Evolutionary conservation across 2,888 invertebrate species (phyloP).

Genomic region (Bombyx huttoni): DNA sequence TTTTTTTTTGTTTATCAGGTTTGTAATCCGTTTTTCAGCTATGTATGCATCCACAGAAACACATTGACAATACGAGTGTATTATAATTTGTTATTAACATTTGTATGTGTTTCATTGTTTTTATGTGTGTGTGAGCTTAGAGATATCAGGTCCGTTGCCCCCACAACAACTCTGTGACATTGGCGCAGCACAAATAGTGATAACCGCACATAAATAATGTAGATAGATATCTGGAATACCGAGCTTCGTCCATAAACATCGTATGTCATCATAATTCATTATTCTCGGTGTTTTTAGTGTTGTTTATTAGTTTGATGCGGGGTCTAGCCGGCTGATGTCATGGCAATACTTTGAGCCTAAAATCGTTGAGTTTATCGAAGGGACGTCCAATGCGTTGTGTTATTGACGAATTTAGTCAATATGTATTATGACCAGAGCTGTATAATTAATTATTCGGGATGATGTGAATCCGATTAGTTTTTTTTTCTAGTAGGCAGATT

Average conservation of each 20-base stretch:
- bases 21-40: conserved; percentile 35
- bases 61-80: conserved; percentile 20
- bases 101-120: conserved; percentile 24
- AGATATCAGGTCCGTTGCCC: conserved; percentile 67
- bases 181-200: conserved; percentile 65
- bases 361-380: too few species aligned
- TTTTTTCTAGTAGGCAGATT: too few species aligned
- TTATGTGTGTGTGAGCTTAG: conserved; percentile 34
- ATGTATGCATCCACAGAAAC: conserved; percentile 31
- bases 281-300: conserved; percentile 2
- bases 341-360: too few species aligned
- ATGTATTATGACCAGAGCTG: too few species aligned
- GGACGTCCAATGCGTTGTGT: too few species aligned
- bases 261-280: conserved; percentile 19
- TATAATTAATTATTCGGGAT: too few species aligned
- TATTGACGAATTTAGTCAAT: too few species aligned
- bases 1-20: conserved; percentile 29
- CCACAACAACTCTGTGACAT: conserved; percentile 66
- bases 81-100: conserved; percentile 25
- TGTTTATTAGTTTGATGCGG: neutral
- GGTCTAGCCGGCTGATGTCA: neutral
- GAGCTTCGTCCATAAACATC: conserved; percentile 22
- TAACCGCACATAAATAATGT: conserved; percentile 52
- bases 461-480: too few species aligned
- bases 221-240: conserved; percentile 26